Evolutionary conservation across 2,797 vertebrate genomes (phyloP).

Genomic region (Eupleurogrammus muticus): DNA sequence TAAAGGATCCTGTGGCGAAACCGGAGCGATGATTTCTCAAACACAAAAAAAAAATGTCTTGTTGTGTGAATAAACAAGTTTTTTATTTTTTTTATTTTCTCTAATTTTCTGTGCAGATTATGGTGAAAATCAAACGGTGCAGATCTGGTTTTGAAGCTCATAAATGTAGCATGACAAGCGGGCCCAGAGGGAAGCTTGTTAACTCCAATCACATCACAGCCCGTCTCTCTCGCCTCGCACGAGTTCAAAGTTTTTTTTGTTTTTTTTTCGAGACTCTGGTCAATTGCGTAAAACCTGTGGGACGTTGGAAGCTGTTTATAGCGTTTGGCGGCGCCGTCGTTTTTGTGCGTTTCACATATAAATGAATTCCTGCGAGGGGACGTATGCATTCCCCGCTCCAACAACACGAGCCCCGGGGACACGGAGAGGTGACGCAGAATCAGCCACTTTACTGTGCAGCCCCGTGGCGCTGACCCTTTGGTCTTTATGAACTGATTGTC

Average conservation of each 20-base stretch:
- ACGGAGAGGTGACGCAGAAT: conserved; percentile 41
- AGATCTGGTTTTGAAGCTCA: conserved; percentile 29
- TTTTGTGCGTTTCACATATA: conserved; percentile 44
- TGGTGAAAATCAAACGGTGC: conserved; percentile 16
- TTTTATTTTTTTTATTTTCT: conserved; percentile 15
- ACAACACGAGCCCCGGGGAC: conserved; percentile 12
- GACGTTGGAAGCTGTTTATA: conserved; percentile 24
- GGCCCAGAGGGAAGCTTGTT: conserved; percentile 35
- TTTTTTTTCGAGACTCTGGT: conserved; percentile 38
- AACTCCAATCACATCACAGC: conserved; percentile 43
- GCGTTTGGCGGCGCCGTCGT: conserved; percentile 12
- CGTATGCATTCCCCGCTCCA: conserved; percentile 21
- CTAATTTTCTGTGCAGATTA: conserved; percentile 23
- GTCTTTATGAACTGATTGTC: conserved; percentile 31
- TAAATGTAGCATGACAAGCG: conserved; percentile 30
- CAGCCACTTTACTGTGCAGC: conserved; percentile 31
- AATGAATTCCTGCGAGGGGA: conserved; percentile 39
- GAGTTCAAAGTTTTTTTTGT: conserved; percentile 41
- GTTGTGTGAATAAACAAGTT: conserved; percentile 9
- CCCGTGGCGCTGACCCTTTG: conserved; percentile 34
- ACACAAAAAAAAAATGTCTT: conserved; percentile 10
- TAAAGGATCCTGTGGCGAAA: too few relatives aligned
- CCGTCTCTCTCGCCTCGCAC: conserved; percentile 26
- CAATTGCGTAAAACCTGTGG: conserved; percentile 33
- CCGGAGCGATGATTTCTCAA: too few relatives aligned